Conservation (phyloP, 2,113 vertebrate species). For the Trichechus manatus region DNA sequence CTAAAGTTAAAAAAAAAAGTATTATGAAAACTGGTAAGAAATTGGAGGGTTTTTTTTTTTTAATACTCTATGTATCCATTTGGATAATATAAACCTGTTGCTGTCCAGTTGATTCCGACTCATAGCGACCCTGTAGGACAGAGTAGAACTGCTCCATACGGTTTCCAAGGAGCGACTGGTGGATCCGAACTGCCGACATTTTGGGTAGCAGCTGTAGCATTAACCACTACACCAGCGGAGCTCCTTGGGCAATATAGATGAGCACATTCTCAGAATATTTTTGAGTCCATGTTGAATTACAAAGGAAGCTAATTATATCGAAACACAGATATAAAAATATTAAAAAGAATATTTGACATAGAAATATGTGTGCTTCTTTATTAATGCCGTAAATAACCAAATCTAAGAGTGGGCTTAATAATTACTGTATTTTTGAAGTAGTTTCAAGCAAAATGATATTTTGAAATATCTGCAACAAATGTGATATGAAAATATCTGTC, state of each 20-base stretch:
- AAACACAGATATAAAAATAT: neutral
- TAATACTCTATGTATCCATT: neutral
- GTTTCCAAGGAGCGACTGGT: too few species aligned
- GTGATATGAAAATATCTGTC: neutral
- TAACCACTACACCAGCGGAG: too few species aligned
- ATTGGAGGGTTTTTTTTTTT: neutral
- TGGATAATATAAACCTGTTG: too few species aligned
- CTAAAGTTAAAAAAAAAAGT: neutral
- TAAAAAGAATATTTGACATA: neutral
- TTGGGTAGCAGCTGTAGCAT: too few species aligned
- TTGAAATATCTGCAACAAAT: neutral
- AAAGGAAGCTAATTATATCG: neutral
- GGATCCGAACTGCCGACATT: too few species aligned
- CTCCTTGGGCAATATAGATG: neutral
- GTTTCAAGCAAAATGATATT: conserved; percentile 6
- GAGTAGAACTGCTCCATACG: too few species aligned
- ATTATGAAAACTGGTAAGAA: neutral
- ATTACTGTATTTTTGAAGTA: conserved; percentile 7
- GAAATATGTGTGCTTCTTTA: neutral
- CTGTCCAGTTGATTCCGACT: too few species aligned
- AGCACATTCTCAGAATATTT: neutral
- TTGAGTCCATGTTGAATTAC: neutral
- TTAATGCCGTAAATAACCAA: neutral
- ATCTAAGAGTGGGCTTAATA: conserved; percentile 20
- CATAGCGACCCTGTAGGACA: too few species aligned